Base-by-base conservation (phyloP, 2,888 invertebrate genomes). In the Apotomis betuletana region DNA sequence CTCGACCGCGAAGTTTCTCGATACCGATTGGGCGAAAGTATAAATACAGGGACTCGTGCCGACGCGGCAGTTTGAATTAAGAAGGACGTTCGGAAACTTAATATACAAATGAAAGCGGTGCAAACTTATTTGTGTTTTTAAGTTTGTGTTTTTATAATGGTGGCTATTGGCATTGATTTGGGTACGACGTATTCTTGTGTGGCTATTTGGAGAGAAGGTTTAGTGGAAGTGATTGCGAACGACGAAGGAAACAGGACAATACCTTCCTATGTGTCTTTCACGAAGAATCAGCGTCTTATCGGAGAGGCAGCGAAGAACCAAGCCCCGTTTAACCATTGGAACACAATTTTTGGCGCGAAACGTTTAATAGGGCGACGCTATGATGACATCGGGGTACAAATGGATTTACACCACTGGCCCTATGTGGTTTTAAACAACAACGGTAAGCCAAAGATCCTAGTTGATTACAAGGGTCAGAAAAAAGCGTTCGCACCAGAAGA, bases 261-360 rank as follows among this genome's bases (percentile, higher is more conserved):
- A 5, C 89, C 91, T 10, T 89, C 90, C 36, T 87, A 79, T 57
- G 87, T 91, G 2, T 87, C 90, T 0, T 91, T 91, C 52, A 88
- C 88, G 2, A 71, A 80, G 2, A 80, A 81, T 0, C 84, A 84
- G 9, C 84, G 89, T 1, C 63, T 90, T 0, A 84, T 90, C 3
- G 91, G 91, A 2, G 90, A 90, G 71, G 75, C 85, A 4, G 91
- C 90, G n/a, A 84, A 83, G 75, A 87, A 83, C 36, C 89, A 90
- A 79, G 87, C 84, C 0, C 80, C 85, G 0, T 74, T 80, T 0
- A 90, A 90, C 64, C 86, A 87, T 1, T 64, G 75, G 15, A 91
- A 90, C 77, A 91, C 91, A 5, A 73, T 91, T 72, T 91, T 85
- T 76, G 89, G 86, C 72, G 81, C 82, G 69, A 90, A 91, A 83